Evolutionary conservation across 2,797 vertebrate species (phyloP).

Genomic region (Zenarchopterus dispar): DNA sequence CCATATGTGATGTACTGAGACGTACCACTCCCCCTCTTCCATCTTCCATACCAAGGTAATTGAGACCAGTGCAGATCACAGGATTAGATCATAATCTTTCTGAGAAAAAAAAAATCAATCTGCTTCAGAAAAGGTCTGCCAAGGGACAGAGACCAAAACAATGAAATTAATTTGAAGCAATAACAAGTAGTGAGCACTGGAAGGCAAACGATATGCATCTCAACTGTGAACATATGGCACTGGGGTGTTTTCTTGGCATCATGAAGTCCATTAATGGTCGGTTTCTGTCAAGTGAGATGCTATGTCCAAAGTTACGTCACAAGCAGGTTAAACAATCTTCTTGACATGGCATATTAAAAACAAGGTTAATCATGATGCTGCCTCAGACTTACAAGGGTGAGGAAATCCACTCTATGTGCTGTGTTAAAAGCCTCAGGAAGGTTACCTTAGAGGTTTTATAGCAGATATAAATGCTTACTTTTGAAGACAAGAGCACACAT

Average conservation of each 20-base stretch:
- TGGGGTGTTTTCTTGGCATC: conserved; percentile 62
- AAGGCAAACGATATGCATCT: conserved; percentile 72
- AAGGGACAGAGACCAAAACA: conserved; percentile 69
- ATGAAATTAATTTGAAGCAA: conserved; percentile 71
- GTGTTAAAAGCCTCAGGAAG: conserved; percentile 68
- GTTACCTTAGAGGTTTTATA: conserved; percentile 51
- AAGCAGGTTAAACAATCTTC: conserved; percentile 76
- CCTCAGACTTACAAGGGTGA: conserved; percentile 59
- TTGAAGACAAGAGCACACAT: conserved; percentile 14
- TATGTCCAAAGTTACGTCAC: conserved; percentile 69
- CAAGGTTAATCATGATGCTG: conserved; percentile 78
- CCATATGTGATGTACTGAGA: conserved; percentile 11
- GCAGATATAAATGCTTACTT: conserved; percentile 39
- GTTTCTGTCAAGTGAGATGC: conserved; percentile 68
- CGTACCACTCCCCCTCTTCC: neutral
- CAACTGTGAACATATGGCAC: conserved; percentile 69
- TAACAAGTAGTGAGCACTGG: conserved; percentile 61
- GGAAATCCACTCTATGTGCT: conserved; percentile 71
- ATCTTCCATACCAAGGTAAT: conserved; percentile 17
- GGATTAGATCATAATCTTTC: conserved; percentile 56
- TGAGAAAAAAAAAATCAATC: conserved; percentile 15
- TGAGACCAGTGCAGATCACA: conserved; percentile 51
- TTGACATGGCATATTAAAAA: conserved; percentile 74
- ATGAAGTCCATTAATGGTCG: conserved; percentile 72
- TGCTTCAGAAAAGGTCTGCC: conserved; percentile 57